phyloP scores from a whole-genome alignment of 53 echinoderm and acorn worm species.

The Henricia sp. region DNA sequence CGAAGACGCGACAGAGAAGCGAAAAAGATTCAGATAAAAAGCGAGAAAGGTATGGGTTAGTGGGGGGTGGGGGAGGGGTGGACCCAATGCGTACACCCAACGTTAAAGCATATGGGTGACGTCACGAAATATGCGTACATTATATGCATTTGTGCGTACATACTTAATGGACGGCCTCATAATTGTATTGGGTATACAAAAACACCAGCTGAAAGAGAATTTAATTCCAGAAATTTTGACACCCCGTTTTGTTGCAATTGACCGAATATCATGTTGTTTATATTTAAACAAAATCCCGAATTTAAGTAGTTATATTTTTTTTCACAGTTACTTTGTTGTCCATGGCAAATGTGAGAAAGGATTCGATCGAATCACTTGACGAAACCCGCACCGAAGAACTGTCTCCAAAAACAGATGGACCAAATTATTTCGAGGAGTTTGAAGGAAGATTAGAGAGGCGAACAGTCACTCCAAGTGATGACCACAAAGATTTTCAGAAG shows the following conservation, averaged over 20 bases:
- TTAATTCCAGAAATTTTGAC: neutral
- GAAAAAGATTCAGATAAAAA: constrained; percentile 55
- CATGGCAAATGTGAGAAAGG: constrained; percentile 27
- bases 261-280: neutral
- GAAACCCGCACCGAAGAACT: neutral
- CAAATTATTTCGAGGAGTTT: neutral
- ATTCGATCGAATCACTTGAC: neutral
- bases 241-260: neutral
- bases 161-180: too few species aligned
- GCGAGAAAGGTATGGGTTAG: constrained; percentile 44
- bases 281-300: neutral
- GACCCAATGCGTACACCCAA: too few species aligned
- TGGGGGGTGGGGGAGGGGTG: too few species aligned
- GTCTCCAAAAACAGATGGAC: constrained; percentile 1
- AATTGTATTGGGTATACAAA: too few species aligned
- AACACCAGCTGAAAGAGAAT: too few species aligned
- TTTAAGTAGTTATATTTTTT: neutral
- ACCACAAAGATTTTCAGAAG: neutral
- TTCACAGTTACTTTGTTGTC: constrained; percentile 49
- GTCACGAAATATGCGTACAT: too few species aligned
- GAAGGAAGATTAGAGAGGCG: neutral
- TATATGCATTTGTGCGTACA: too few species aligned
- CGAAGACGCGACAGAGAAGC: constrained; percentile 72
- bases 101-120: too few species aligned
- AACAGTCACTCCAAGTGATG: neutral